Conservation (phyloP, 2,888 invertebrate species). For the Ceratothoa steindachneri region DNA sequence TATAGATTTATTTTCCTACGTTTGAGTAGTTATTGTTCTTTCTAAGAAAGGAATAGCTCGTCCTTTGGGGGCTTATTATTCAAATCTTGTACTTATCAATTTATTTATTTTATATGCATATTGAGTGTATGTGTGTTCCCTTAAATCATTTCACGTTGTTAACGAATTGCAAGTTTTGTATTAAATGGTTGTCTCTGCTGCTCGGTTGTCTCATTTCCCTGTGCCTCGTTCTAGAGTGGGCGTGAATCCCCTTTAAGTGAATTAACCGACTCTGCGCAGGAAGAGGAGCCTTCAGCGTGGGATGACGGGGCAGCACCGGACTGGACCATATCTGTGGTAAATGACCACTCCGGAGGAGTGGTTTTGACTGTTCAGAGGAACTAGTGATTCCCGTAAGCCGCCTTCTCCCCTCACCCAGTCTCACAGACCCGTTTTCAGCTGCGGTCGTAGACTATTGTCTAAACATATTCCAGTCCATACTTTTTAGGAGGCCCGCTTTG, state of each 20-base stretch:
- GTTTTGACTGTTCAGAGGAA: slow-evolving; percentile 1
- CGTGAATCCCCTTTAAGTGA: slow-evolving; percentile 46
- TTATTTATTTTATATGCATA: background rate
- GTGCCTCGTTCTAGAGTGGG: slow-evolving; percentile 29
- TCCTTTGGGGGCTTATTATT: too few relatives aligned
- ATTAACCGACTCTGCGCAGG: slow-evolving; percentile 46
- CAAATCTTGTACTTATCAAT: background rate
- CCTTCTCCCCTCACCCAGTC: background rate
- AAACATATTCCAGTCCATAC: background rate
- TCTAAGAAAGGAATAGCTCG: too few relatives aligned
- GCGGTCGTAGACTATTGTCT: too few relatives aligned
- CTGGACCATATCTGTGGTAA: slow-evolving; percentile 45
- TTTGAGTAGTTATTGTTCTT: too few relatives aligned
- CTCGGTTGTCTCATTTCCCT: background rate
- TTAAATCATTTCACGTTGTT: too few relatives aligned
- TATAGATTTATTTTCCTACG: too few relatives aligned
- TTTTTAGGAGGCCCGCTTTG: background rate
- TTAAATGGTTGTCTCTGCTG: too few relatives aligned
- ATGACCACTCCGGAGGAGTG: slow-evolving; percentile 18
- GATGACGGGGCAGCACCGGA: slow-evolving; percentile 36
- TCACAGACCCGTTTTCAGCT: too few relatives aligned
- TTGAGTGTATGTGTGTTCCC: too few relatives aligned
- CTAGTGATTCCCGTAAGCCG: background rate
- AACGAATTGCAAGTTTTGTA: too few relatives aligned
- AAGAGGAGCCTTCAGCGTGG: slow-evolving; percentile 29